phyloP scores from a whole-genome alignment of 2,113 vertebrate species.

The human (Homo sapiens) region GRCh38 chr3:132168001-132168500 shows the following conservation, averaged over 20 bases:
- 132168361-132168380: neutral
- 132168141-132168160: neutral
- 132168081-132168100: neutral
- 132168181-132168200: neutral
- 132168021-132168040: neutral
- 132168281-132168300: neutral
- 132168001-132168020: slow-evolving; percentile 29
- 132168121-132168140: fast-evolving
- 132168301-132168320: neutral
- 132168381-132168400: neutral
- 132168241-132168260: neutral
- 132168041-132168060: neutral
- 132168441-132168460: neutral
- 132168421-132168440: neutral
- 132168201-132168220: neutral
- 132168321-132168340: neutral
- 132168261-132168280: neutral
- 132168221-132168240: slow-evolving; percentile 8
- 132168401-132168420: neutral
- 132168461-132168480: neutral
- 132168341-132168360: neutral
- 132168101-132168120: neutral
- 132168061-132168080: neutral
- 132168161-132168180: neutral
- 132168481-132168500: no score